Base-by-base conservation (phyloP, 1,140 invertebrate species). In the Polypedilum vanderplanki region DNA sequence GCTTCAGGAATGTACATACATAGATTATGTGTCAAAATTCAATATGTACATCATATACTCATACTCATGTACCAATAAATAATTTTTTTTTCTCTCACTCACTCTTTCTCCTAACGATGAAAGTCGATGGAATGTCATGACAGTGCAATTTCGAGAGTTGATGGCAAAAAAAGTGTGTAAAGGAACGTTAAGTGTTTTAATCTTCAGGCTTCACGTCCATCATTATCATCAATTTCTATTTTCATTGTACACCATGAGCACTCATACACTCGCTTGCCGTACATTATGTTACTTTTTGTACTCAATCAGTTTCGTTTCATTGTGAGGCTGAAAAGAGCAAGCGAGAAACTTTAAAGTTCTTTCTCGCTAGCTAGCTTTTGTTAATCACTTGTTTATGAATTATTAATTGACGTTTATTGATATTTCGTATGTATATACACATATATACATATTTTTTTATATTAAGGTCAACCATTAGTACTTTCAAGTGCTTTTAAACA, bases 361-460 rank as follows among this genome's bases (percentile, higher is more conserved):
- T 57, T 57, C 46, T 57, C 46, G 15, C 65, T 5, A 33, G 24
- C 24, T 33, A 70, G 9, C 9, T 70, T 70, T 22, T 18, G 65
- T 70, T 70, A 70, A 70, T 70, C 65, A 70, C 65, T 70, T 70
- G 65, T 70, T 70, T 70, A 70, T 70, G 65, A 18, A 70, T 70
- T 70, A 70, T 70, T 70, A 70, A 70, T 70, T 70, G 65, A 70
- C 65, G 65, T 70, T 70, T 57, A 57, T 70, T 70, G 65, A 70
- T 70, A 22, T 70, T 70, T 20, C 65, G 17, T 9, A 33, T 33
- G 24, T 33, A 33, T 33, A 33, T 33, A 33, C 24, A 33, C 24
- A 33, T 33, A 3, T 33, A 33, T 33, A 33, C 24, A 33, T n/a
- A n/a, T 33, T 33, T 33, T 33, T 22, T 70, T 70, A 20, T 18